Conservation (phyloP, 2,113 vertebrate genomes). For the Tauraco erythrolophus region DNA sequence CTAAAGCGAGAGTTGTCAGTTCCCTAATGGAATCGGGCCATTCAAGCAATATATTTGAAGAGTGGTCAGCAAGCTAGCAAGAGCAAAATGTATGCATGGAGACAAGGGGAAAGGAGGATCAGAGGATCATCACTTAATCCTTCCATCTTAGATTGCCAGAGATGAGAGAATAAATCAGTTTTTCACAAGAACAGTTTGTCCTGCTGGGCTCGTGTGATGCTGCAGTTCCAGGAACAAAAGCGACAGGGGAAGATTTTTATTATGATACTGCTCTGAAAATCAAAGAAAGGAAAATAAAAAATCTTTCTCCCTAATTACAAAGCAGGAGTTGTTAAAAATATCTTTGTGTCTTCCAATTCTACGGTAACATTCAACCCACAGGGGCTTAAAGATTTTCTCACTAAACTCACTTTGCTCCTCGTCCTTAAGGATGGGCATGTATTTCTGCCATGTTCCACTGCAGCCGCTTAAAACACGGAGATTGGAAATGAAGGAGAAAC, state of each 20-base stretch:
- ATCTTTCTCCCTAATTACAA: background rate
- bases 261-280: background rate
- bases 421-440: background rate
- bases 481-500: background rate
- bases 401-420: background rate
- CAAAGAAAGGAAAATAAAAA: background rate
- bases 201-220: slow-evolving; percentile 33
- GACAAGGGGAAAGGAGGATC: slow-evolving; percentile 17
- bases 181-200: slow-evolving; percentile 44
- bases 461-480: background rate
- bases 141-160: slow-evolving; percentile 40
- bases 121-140: slow-evolving; percentile 41
- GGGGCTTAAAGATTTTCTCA: background rate
- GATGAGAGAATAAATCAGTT: slow-evolving; percentile 23
- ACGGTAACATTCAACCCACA: background rate
- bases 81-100: background rate
- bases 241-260: background rate
- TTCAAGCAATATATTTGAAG: slow-evolving; percentile 41
- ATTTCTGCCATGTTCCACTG: background rate
- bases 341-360: background rate
- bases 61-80: slow-evolving; percentile 38
- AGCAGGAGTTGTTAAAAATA: background rate
- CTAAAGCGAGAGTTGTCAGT: slow-evolving; percentile 26
- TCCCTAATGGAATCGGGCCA: slow-evolving; percentile 48
- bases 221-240: slow-evolving; percentile 41